Evolutionary conservation across 2,888 invertebrate species (phyloP).

Genomic region (Augochlorella aurata): DNA sequence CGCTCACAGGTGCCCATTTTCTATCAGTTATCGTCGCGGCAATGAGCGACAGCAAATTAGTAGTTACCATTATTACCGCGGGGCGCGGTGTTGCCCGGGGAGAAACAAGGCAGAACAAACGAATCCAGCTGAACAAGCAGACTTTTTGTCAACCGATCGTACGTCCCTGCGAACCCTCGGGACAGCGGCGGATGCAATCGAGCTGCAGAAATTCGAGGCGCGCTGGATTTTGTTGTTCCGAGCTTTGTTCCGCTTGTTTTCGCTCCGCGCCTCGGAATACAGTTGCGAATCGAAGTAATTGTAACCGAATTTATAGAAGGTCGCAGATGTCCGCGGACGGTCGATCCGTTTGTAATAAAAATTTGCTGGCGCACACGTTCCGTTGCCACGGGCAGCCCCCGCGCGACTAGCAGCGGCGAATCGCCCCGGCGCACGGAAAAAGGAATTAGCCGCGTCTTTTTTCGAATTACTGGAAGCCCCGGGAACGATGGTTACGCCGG

Average conservation of each 20-base stretch:
- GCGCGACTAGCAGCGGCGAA: not conserved
- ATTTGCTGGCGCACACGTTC: not conserved
- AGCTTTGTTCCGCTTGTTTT: constrained; percentile 14
- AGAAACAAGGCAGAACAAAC: constrained; percentile 13
- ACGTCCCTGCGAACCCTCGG: constrained; percentile 11
- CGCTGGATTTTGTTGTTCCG: constrained; percentile 38
- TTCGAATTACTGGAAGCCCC: not conserved
- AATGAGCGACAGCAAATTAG: constrained; percentile 23
- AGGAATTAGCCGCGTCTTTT: not conserved
- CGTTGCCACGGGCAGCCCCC: too few relatives aligned
- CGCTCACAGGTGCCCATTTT: too few relatives aligned
- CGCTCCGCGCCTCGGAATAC: constrained; percentile 11
- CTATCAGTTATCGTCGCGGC: constrained; percentile 22
- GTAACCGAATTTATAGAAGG: constrained; percentile 14
- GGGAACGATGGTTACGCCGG: not conserved
- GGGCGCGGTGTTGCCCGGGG: not conserved
- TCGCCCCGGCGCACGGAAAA: too few relatives aligned
- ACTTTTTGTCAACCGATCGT: constrained; percentile 32
- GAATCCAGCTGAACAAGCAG: constrained; percentile 40
- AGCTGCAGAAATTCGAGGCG: constrained; percentile 30
- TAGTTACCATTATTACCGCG: constrained; percentile 15
- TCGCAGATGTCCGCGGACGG: not conserved
- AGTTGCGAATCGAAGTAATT: not conserved
- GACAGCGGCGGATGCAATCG: constrained; percentile 35
- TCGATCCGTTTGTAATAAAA: not conserved